Base-by-base conservation (phyloP, 2,113 vertebrate genomes). In the Tricholaema leucomelas region DNA sequence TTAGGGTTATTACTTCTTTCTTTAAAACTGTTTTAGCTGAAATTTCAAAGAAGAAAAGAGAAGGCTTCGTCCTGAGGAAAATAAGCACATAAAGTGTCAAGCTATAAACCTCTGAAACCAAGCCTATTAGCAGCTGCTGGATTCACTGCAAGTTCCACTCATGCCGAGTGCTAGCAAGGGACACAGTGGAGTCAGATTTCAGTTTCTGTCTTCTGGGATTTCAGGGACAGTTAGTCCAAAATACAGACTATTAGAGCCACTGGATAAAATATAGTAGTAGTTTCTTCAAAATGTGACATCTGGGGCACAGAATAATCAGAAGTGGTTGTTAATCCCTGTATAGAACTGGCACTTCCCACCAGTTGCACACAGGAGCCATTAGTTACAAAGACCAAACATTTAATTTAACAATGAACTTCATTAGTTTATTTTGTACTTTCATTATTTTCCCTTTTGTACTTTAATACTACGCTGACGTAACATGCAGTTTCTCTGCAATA, bases 161-260 rank as follows among this genome's bases (percentile, higher is more conserved):
- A 64, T 28, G 28, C 2, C 2, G 21, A 81, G 28, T 6, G 12
- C n/a, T 58, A 38, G 44, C 40, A 58, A 61, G 31, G 55, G 79
- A 84, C 35, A 65, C 23, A 71, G 20, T 3, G 23, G 88, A 88
- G 52, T 72, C 75, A 61, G 46, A 78, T 94, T 95, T 79, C 94
- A 88, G 15, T 46, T 85, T 74, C 64, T 82, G 42, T 75, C 70
- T 56, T 84, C 58, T n/a, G 55, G 69, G 38, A 78, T 56, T 90
- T 81, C 71, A 72, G 66, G 63, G 55, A 84, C 82, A 84, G 71
- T 77, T 38, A 94, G 90, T 61, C 59, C 74, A 44, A 61, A 91
- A 44, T 8, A 20, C 23, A 82, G 52, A 25, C 75, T 70, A 81
- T 38, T 5, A 28, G 24, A 84, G 70, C 6, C 54, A 36, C 59